Conservation (phyloP, 2,797 vertebrate genomes). For the Crenichthys baileyi region DNA sequence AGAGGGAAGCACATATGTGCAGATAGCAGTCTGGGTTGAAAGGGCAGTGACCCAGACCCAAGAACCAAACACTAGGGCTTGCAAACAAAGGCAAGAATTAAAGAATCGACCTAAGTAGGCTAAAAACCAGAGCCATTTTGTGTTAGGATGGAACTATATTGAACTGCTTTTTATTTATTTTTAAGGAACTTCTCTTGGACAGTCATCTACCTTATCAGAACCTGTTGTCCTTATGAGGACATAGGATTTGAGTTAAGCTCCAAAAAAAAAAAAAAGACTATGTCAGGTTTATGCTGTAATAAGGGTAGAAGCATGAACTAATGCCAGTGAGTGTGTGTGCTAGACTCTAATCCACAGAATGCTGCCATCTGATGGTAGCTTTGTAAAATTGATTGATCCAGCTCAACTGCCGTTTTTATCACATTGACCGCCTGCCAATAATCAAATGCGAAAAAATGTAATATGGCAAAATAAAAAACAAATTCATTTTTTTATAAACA, state of each 20-base stretch:
- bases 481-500: neutral
- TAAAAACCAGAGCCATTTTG: neutral
- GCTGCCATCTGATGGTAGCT: constrained; percentile 53
- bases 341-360: neutral
- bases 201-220: neutral
- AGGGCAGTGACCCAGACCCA: constrained; percentile 43
- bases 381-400: neutral
- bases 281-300: neutral
- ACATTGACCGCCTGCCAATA: constrained; percentile 27
- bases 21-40: constrained; percentile 32
- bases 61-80: constrained; percentile 13
- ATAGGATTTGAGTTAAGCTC: neutral
- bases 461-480: neutral
- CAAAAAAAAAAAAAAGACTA: neutral
- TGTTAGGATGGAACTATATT: neutral
- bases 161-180: neutral
- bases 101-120: neutral
- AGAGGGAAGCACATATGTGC: constrained; percentile 64
- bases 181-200: neutral
- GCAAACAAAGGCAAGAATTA: constrained; percentile 7
- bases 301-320: neutral
- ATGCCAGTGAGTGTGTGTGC: neutral
- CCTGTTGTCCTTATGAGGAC: neutral
- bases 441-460: constrained; percentile 8
- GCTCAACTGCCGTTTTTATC: neutral